These are phyloP conservation scores for Drosophila robusta DNA, from an alignment of 2,888 invertebrate species.

Conservation along the genomic window DNA sequence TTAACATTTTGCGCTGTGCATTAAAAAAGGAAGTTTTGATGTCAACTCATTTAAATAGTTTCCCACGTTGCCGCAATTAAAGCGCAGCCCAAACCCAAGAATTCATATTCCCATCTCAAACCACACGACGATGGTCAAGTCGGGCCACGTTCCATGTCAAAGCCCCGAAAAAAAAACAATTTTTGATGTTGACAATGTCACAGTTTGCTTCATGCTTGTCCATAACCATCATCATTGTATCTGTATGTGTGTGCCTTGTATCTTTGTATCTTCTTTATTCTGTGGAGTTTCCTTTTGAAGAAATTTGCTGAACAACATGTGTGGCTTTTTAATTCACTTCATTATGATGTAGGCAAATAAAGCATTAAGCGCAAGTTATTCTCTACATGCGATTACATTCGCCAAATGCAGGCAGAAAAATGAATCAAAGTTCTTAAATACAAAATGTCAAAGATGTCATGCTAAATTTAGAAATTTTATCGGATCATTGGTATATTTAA, in stretches of 20 bases:
- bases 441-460: too few relatives aligned
- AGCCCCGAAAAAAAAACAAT: slow-evolving; percentile 8
- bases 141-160: slow-evolving; percentile 16
- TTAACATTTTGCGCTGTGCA: slow-evolving; percentile 42
- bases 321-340: slow-evolving; percentile 78
- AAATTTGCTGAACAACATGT: slow-evolving; percentile 70
- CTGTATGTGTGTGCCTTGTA: slow-evolving; percentile 41
- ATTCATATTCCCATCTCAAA: slow-evolving; percentile 18
- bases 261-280: slow-evolving; percentile 30
- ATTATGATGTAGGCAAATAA: slow-evolving; percentile 60
- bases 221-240: slow-evolving; percentile 31
- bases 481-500: too few relatives aligned
- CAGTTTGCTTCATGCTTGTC: slow-evolving; percentile 46
- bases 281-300: slow-evolving; percentile 36
- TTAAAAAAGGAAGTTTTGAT: slow-evolving; percentile 51
- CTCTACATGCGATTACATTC: neutral
- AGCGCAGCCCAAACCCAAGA: slow-evolving; percentile 46
- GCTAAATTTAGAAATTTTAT: too few relatives aligned
- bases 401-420: neutral
- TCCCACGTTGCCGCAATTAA: slow-evolving; percentile 78
- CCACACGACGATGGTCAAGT: slow-evolving; percentile 24
- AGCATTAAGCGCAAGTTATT: slow-evolving; percentile 21
- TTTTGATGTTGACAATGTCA: slow-evolving; percentile 58
- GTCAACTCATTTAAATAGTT: slow-evolving; percentile 70
- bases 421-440: neutral